Evolutionary conservation across 92 coral and sea anemone genomes (phyloP).

Genomic region (Blastomussa wellsi): DNA sequence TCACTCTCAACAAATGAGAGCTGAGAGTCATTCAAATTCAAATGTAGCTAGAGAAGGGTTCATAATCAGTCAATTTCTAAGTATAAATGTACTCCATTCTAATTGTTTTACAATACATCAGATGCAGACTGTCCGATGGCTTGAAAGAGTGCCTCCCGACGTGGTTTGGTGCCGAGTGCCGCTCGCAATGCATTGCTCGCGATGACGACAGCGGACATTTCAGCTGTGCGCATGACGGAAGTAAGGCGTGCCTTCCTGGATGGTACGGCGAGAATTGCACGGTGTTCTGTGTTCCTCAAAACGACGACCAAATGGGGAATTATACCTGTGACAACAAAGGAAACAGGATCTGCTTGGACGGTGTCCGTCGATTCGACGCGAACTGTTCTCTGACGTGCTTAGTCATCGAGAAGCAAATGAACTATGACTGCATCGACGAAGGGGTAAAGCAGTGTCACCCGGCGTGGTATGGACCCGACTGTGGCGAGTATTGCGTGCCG

Average conservation of each 20-base stretch:
- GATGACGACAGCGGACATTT: constrained; percentile 59
- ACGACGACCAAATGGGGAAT: constrained; percentile 23
- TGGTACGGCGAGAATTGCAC: constrained; percentile 64
- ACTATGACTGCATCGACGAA: constrained; percentile 60
- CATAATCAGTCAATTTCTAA: neutral
- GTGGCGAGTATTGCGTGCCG: constrained; percentile 69
- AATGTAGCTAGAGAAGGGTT: neutral
- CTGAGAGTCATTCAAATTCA: neutral
- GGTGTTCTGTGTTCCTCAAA: constrained; percentile 37
- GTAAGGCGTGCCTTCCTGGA: constrained; percentile 32
- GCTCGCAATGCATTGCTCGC: constrained; percentile 51
- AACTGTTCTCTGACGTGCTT: constrained; percentile 62
- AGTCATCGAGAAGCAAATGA: constrained; percentile 42
- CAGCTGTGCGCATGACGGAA: constrained; percentile 51
- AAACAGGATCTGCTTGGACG: constrained; percentile 40
- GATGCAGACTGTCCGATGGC: constrained; percentile 45
- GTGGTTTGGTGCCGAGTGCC: constrained; percentile 69
- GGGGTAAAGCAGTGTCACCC: constrained; percentile 59
- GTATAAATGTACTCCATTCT: neutral
- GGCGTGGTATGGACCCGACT: constrained; percentile 70
- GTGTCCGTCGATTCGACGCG: constrained; percentile 55
- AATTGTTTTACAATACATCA: neutral
- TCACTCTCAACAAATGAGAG: neutral
- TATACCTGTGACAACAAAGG: constrained; percentile 55
- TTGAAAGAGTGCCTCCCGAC: constrained; percentile 40